Conservation (phyloP, 2,888 invertebrate species). For the Candidula unifasciata region DNA sequence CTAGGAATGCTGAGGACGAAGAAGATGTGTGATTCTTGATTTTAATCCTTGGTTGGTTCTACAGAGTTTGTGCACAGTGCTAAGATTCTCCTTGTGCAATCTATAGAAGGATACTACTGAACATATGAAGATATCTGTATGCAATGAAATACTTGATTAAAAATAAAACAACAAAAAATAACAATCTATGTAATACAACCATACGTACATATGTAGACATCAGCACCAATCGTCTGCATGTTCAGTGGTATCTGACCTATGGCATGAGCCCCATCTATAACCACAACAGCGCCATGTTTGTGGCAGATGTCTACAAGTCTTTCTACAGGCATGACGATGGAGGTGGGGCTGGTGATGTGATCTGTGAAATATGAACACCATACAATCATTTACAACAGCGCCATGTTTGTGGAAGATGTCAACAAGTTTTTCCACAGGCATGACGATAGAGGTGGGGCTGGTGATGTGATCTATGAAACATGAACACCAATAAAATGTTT, state of each 20-base stretch:
- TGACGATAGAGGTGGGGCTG: conserved; percentile 66
- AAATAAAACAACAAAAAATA: background rate
- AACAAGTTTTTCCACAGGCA: conserved; percentile 70
- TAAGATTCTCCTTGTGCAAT: too few species aligned
- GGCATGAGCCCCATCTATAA: conserved; percentile 76
- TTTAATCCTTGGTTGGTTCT: too few species aligned
- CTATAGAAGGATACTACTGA: too few species aligned
- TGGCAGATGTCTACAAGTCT: conserved; percentile 66
- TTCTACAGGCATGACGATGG: conserved; percentile 69
- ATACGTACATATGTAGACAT: conserved; percentile 70
- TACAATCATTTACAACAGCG: conserved; percentile 44
- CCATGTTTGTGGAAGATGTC: conserved; percentile 65
- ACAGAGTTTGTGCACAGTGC: too few species aligned
- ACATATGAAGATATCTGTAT: too few species aligned
- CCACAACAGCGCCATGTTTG: conserved; percentile 62
- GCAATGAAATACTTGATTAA: too few species aligned
- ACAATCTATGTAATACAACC: background rate
- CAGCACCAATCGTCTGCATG: conserved; percentile 67
- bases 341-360: conserved; percentile 71
- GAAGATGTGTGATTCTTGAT: too few species aligned
- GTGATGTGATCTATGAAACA: conserved; percentile 72
- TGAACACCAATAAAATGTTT: too few species aligned
- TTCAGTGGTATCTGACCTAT: conserved; percentile 71
- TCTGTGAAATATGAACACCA: conserved; percentile 59
- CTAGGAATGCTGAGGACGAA: too few species aligned